Conservation (phyloP, 2,888 invertebrate species). For the Cotesia congregata region DNA sequence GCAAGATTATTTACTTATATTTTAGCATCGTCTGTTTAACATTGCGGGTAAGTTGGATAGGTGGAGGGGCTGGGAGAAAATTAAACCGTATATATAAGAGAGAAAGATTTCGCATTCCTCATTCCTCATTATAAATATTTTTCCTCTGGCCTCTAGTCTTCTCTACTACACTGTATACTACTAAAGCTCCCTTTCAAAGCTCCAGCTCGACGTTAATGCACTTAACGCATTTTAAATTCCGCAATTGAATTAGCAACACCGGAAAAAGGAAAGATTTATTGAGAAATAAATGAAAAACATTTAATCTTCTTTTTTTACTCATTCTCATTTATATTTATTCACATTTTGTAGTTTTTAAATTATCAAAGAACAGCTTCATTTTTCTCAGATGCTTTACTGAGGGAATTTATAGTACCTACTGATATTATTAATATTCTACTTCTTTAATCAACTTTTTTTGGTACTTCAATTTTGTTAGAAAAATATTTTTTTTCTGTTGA, state of each 20-base stretch:
- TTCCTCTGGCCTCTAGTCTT: neutral
- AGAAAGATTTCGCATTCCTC: slow-evolving; percentile 1
- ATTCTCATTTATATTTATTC: neutral
- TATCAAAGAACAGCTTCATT: neutral
- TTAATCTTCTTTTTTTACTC: neutral
- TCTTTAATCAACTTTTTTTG: neutral
- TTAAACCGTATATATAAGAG: neutral
- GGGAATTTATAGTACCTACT: neutral
- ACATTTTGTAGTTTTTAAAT: neutral
- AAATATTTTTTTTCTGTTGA: no score
- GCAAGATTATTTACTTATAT: slow-evolving; percentile 34
- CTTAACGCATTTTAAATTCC: slow-evolving; percentile 17
- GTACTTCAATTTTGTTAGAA: no score
- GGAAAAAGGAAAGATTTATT: slow-evolving; percentile 12
- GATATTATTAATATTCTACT: neutral
- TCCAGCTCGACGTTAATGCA: slow-evolving; percentile 15
- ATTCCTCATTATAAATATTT: slow-evolving; percentile 11
- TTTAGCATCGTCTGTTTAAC: slow-evolving; percentile 10
- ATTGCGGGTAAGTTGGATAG: neutral
- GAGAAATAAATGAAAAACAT: slow-evolving; percentile 6
- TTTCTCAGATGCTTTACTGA: neutral
- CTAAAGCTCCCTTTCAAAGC: neutral
- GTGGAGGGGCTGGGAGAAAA: neutral
- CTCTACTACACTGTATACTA: slow-evolving; percentile 13
- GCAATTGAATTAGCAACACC: neutral